These are phyloP conservation scores for Zaprionus camerounensis DNA, from an alignment of 1,140 invertebrate genomes.

Conservation along the genomic window DNA sequence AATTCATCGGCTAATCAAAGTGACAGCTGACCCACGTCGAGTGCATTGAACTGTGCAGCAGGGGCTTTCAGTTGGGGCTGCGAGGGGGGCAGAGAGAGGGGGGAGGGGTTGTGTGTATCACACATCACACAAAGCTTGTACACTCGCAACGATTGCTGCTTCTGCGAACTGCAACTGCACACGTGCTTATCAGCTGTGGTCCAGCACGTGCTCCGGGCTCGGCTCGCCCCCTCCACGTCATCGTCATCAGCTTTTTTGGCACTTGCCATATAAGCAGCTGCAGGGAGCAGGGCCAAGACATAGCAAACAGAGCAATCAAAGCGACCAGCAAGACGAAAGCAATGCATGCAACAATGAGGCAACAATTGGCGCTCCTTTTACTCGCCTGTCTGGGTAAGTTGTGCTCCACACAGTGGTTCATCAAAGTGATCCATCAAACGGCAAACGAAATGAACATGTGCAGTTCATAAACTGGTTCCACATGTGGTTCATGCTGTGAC, in stretches of 20 bases:
- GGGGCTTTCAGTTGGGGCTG: too few relatives aligned
- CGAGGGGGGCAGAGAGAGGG: neutral
- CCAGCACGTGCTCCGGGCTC: constrained; percentile 55
- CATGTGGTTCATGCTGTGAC: neutral
- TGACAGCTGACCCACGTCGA: constrained; percentile 56
- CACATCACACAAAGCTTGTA: neutral
- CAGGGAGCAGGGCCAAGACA: constrained; percentile 25
- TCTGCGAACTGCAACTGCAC: constrained; percentile 23
- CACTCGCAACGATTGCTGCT: neutral
- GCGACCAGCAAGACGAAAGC: constrained; percentile 10
- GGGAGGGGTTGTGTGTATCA: constrained; percentile 6
- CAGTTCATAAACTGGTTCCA: neutral
- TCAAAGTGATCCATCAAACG: neutral
- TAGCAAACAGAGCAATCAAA: constrained; percentile 19
- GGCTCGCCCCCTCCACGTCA: neutral
- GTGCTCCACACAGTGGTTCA: neutral
- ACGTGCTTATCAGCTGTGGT: constrained; percentile 62
- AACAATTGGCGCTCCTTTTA: constrained; percentile 57
- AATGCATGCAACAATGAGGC: constrained; percentile 47
- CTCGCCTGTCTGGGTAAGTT: constrained; percentile 55
- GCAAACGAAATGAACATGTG: neutral
- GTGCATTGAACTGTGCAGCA: constrained; percentile 25
- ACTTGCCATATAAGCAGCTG: constrained; percentile 54
- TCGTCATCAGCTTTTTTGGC: neutral
- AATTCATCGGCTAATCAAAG: constrained; percentile 59